Percentiles rank a stretch among this genome's conserved stretches.
These are phyloP conservation scores for Sylvia atricapilla DNA, from an alignment of 2,113 vertebrate species.

Conservation along the genomic window DNA sequence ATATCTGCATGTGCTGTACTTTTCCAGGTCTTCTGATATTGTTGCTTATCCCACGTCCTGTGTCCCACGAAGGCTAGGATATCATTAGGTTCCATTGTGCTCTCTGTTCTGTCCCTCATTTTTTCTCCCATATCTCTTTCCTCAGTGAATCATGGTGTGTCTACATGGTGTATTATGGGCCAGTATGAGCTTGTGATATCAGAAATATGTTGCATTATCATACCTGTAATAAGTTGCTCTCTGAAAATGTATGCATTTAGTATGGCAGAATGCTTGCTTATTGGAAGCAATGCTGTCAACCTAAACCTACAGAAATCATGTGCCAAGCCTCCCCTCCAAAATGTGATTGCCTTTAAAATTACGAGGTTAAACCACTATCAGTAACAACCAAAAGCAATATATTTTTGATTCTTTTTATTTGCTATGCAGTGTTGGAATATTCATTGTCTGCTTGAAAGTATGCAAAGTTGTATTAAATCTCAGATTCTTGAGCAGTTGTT, in stretches of 20 bases:
- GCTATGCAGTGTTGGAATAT: background rate
- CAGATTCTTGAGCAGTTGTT: background rate
- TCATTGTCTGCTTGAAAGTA: background rate
- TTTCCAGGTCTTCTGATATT: background rate
- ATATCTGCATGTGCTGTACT: background rate
- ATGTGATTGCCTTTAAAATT: background rate
- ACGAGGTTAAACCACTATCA: background rate
- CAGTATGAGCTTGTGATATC: background rate
- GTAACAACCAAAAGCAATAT: accelerated
- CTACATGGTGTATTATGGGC: background rate
- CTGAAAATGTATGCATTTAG: background rate
- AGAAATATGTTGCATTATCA: background rate
- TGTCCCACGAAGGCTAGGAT: background rate
- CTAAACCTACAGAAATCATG: background rate
- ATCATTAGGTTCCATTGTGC: background rate
- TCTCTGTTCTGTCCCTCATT: background rate
- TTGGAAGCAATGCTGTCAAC: background rate
- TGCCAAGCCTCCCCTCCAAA: background rate
- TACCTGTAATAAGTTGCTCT: background rate
- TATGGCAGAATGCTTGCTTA: background rate
- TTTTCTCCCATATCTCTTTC: background rate
- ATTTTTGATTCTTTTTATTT: background rate
- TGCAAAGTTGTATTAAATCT: background rate
- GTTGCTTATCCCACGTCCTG: background rate
- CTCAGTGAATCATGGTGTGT: background rate